A percentile compares a stretch with the other conserved stretches of the same genome.
Evolutionary conservation across 2,888 invertebrate species (phyloP).

Genomic region (Endomychus coccineus): DNA sequence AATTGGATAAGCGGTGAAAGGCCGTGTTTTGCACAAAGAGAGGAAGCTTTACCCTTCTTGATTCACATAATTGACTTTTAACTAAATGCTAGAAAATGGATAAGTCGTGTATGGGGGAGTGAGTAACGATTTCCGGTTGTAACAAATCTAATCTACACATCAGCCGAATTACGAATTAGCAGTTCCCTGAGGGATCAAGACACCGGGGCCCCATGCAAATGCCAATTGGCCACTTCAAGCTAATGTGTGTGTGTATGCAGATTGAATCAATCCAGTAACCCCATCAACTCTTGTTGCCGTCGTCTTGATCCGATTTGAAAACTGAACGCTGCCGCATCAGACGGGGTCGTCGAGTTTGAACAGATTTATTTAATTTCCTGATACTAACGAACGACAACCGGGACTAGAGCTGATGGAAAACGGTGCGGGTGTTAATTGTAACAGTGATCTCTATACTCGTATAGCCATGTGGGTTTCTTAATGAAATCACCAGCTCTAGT

Average conservation of each 20-base stretch:
- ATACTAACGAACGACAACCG: slow-evolving; percentile 33
- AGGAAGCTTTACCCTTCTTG: slow-evolving; percentile 22
- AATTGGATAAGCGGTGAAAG: slow-evolving; percentile 12
- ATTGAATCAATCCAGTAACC: slow-evolving; percentile 27
- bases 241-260: slow-evolving; percentile 33
- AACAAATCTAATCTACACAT: slow-evolving; percentile 44
- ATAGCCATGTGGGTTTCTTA: slow-evolving; percentile 12
- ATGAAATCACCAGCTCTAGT: too few relatives aligned
- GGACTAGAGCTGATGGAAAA: slow-evolving; percentile 17
- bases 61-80: slow-evolving; percentile 44
- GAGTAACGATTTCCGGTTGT: slow-evolving; percentile 26
- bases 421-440: slow-evolving; percentile 26
- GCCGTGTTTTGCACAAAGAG: slow-evolving; percentile 9
- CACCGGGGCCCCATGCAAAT: slow-evolving; percentile 37
- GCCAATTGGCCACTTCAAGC: slow-evolving; percentile 43
- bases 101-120: slow-evolving; percentile 41
- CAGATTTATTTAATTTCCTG: slow-evolving; percentile 40
- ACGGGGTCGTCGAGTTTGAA: slow-evolving; percentile 28
- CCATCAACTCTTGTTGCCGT: slow-evolving; percentile 19
- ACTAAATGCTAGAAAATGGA: slow-evolving; percentile 46
- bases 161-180: slow-evolving; percentile 43
- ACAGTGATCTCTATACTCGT: slow-evolving; percentile 12
- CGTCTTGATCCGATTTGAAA: slow-evolving; percentile 38
- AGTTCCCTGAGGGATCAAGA: slow-evolving; percentile 32
- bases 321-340: slow-evolving; percentile 26